Evolutionary conservation across 2,888 invertebrate species (phyloP).

Genomic region (Eilema griseolum): DNA sequence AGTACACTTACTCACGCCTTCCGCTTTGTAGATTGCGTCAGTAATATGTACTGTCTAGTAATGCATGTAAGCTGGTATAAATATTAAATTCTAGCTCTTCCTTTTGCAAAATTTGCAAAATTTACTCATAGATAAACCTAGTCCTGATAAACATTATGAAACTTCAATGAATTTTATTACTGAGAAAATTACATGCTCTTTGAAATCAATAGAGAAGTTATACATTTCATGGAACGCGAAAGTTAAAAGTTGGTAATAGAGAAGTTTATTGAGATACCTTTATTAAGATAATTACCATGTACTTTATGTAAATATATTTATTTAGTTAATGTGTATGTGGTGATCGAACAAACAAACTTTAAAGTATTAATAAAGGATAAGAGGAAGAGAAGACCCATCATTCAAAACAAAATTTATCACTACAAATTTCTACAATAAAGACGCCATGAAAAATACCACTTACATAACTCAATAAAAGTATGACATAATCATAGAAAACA

Average conservation of each 20-base stretch:
- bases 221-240: no score
- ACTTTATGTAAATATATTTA: no score
- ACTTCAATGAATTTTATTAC: not conserved
- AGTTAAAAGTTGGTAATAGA: no score
- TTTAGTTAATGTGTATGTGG: not conserved
- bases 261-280: not conserved
- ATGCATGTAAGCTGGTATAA: not conserved
- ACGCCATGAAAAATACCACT: constrained; percentile 26
- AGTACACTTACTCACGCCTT: not conserved
- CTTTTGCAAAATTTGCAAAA: not conserved
- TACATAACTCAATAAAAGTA: constrained; percentile 53
- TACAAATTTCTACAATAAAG: constrained; percentile 31
- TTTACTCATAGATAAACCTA: not conserved
- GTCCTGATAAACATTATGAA: not conserved
- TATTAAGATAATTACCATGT: no score
- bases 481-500: constrained; percentile 76
- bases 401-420: not conserved
- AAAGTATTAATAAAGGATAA: no score
- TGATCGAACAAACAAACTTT: not conserved
- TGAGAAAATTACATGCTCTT: not conserved
- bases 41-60: not conserved
- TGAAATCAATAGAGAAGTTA: no score
- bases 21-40: not conserved
- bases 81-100: not conserved
- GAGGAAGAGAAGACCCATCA: no score